Evolutionary conservation across 2,113 vertebrate species (phyloP).

Genomic region (Calidris pugnax): DNA sequence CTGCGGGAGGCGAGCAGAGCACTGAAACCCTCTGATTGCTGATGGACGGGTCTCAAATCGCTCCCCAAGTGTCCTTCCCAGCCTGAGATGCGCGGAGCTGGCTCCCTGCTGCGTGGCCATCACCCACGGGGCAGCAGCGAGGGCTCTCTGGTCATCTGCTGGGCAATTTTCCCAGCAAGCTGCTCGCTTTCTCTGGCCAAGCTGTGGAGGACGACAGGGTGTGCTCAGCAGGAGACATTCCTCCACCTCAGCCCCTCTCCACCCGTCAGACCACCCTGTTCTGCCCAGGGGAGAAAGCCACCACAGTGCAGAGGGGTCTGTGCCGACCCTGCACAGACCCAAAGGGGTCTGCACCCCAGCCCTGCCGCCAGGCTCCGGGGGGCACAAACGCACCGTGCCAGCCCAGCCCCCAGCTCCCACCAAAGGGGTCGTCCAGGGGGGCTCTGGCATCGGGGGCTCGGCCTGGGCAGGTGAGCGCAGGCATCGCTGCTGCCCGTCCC

Average conservation of each 20-base stretch:
- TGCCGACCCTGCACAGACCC: too few relatives aligned
- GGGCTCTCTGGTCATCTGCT: background rate
- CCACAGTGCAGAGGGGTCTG: background rate
- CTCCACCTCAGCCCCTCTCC: background rate
- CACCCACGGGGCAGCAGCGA: rapidly evolving
- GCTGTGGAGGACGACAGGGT: rapidly evolving
- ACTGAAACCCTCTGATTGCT: background rate
- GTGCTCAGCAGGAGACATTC: rapidly evolving
- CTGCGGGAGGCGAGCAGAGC: background rate
- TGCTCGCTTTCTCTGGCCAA: background rate
- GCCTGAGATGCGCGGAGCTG: background rate
- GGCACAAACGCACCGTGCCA: rapidly evolving
- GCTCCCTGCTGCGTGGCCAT: background rate
- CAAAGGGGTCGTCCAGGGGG: rapidly evolving
- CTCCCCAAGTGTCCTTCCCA: background rate
- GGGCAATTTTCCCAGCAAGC: background rate
- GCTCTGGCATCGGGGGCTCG: background rate
- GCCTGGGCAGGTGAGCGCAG: background rate
- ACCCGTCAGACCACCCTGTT: rapidly evolving
- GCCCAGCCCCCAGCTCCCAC: background rate
- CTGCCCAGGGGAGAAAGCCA: background rate
- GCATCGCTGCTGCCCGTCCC: background rate
- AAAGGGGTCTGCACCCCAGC: background rate
- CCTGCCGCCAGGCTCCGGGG: background rate
- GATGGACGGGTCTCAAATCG: background rate